Evolutionary conservation across 2,888 invertebrate genomes (phyloP).

Genomic region (Pedicia rivosa): DNA sequence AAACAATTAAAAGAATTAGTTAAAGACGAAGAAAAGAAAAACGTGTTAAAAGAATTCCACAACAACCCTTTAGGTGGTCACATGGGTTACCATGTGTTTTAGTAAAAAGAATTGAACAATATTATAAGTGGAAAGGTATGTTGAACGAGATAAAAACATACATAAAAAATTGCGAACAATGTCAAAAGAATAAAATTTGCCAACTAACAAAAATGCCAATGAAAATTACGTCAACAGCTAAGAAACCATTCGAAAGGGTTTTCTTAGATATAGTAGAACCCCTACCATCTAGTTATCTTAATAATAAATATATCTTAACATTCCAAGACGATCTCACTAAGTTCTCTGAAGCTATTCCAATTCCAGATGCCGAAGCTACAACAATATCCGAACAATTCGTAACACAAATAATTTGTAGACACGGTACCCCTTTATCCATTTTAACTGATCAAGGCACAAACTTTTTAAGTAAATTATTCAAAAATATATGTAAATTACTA

Average conservation of each 20-base stretch:
- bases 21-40: too few relatives aligned
- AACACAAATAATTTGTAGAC: too few relatives aligned
- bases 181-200: constrained; percentile 19
- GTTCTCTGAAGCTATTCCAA: constrained; percentile 17
- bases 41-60: constrained; percentile 8
- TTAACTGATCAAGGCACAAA: neutral
- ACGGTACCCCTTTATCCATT: neutral
- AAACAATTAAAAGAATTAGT: too few relatives aligned
- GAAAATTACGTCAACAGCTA: constrained; percentile 18
- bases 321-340: constrained; percentile 21
- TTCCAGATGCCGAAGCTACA: constrained; percentile 19
- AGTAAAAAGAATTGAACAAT: constrained; percentile 8
- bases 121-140: constrained; percentile 15
- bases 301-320: constrained; percentile 22
- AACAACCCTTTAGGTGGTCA: constrained; percentile 9
- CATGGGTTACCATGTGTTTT: constrained; percentile 12
- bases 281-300: too few relatives aligned
- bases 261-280: constrained; percentile 21
- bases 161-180: constrained; percentile 16
- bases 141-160: constrained; percentile 10
- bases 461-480: constrained; percentile 13
- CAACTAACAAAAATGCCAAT: constrained; percentile 16
- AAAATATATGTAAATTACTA: too few relatives aligned
- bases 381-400: constrained; percentile 16
- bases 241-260: constrained; percentile 16